Evolutionary conservation across 2,113 vertebrate genomes (phyloP).

Genomic region (Melanerpes aurifrons): DNA sequence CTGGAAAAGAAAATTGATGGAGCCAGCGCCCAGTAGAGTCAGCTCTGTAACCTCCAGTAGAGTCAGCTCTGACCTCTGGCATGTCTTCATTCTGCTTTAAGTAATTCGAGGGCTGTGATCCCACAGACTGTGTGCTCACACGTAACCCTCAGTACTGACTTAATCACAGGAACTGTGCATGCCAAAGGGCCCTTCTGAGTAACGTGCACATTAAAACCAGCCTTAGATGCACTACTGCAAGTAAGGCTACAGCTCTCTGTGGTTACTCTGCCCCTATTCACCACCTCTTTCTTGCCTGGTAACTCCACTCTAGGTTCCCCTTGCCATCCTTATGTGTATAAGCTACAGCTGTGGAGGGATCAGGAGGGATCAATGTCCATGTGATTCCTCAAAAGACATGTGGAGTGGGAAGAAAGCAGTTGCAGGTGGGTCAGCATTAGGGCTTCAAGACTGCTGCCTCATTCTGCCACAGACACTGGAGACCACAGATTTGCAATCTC

Average conservation of each 20-base stretch:
- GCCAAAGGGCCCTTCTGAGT: neutral
- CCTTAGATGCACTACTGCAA: neutral
- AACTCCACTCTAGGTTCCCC: neutral
- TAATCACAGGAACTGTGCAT: neutral
- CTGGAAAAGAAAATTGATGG: neutral
- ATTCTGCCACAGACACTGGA: rapidly evolving
- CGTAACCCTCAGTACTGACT: neutral
- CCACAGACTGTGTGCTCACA: neutral
- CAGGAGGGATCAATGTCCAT: neutral
- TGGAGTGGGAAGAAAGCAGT: neutral
- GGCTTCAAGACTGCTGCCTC: neutral
- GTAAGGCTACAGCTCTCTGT: neutral
- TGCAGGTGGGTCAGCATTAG: neutral
- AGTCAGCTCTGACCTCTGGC: too few species aligned
- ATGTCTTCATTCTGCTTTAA: neutral
- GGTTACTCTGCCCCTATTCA: neutral
- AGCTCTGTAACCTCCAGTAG: neutral
- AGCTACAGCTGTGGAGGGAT: neutral
- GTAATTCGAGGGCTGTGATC: neutral
- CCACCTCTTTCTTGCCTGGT: neutral
- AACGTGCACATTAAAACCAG: neutral
- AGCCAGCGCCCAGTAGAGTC: neutral
- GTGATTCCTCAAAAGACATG: neutral
- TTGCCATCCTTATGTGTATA: too few species aligned
- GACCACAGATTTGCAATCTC: neutral